Percentiles rank a stretch among this genome's conserved stretches.
Conservation (phyloP, 2,888 invertebrate genomes). For the Lepidonotus clava region DNA sequence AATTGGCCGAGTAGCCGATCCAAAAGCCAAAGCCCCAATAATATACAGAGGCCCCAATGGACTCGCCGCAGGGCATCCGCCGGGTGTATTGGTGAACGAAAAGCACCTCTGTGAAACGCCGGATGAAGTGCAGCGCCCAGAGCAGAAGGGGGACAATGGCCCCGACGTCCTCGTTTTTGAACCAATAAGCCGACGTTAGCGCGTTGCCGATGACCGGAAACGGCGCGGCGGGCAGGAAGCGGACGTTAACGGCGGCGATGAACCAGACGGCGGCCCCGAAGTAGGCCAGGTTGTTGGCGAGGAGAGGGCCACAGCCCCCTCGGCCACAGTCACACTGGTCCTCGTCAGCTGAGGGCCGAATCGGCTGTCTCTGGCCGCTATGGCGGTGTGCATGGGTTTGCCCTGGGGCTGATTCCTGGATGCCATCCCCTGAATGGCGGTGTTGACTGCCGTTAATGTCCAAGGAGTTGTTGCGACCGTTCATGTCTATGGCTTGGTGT, state of each 20-base stretch:
- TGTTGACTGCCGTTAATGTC: not conserved
- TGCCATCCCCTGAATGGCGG: not conserved
- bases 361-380: not conserved
- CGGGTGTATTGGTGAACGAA: conserved; percentile 59
- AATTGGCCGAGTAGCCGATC: conserved; percentile 60
- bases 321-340: conserved; percentile 24
- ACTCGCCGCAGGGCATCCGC: conserved; percentile 27
- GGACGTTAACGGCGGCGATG: conserved; percentile 51
- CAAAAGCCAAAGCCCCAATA: conserved; percentile 59
- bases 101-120: conserved; percentile 59
- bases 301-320: conserved; percentile 29
- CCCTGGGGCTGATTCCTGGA: not conserved
- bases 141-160: conserved; percentile 53
- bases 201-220: conserved; percentile 56
- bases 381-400: not conserved
- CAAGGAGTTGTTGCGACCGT: not conserved
- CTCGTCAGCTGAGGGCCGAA: not conserved
- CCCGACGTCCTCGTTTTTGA: not conserved
- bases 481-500: not conserved
- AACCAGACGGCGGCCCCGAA: conserved; percentile 56
- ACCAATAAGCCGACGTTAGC: conserved; percentile 41
- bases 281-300: conserved; percentile 46
- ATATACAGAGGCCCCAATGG: conserved; percentile 52
- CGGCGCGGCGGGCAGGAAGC: conserved; percentile 34
- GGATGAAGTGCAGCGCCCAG: conserved; percentile 58